Evolutionary conservation across 2,888 invertebrate species (phyloP).

Genomic region (Callimorpha dominula): DNA sequence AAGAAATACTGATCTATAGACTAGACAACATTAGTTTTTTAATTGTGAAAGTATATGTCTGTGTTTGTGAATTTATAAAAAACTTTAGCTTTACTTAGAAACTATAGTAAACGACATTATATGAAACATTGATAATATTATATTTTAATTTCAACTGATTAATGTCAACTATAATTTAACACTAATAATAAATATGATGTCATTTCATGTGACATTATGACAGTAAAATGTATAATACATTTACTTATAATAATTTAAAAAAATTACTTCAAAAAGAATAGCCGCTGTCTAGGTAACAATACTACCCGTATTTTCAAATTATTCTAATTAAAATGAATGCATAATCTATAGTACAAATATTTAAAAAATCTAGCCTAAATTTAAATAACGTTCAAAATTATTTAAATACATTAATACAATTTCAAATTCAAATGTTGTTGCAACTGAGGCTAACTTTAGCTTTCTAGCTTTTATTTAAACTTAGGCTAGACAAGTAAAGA

Average conservation of each 20-base stretch:
- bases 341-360: slow-evolving; percentile 47
- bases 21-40: slow-evolving; percentile 62
- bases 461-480: slow-evolving; percentile 40
- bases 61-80: slow-evolving; percentile 53
- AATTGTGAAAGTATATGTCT: slow-evolving; percentile 53
- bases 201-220: slow-evolving; percentile 76
- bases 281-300: slow-evolving; percentile 59
- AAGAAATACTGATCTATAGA: slow-evolving; percentile 66
- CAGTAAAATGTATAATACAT: slow-evolving; percentile 60
- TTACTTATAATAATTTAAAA: slow-evolving; percentile 51
- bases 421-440: slow-evolving; percentile 30
- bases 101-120: slow-evolving; percentile 54
- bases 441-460: slow-evolving; percentile 21
- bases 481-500: slow-evolving; percentile 48
- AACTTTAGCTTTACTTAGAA: slow-evolving; percentile 47
- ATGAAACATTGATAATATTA: slow-evolving; percentile 60
- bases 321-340: slow-evolving; percentile 55
- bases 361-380: slow-evolving; percentile 45
- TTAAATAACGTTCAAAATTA: slow-evolving; percentile 33
- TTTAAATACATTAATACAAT: slow-evolving; percentile 23
- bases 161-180: slow-evolving; percentile 60
- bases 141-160: slow-evolving; percentile 48
- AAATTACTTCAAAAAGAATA: slow-evolving; percentile 54
- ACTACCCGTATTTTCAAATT: slow-evolving; percentile 68
- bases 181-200: slow-evolving; percentile 66